A percentile compares a stretch with the other conserved stretches of the same genome.
These are phyloP conservation scores for Drosophila ambigua DNA, from an alignment of 1,140 invertebrate species.

Conservation along the genomic window DNA sequence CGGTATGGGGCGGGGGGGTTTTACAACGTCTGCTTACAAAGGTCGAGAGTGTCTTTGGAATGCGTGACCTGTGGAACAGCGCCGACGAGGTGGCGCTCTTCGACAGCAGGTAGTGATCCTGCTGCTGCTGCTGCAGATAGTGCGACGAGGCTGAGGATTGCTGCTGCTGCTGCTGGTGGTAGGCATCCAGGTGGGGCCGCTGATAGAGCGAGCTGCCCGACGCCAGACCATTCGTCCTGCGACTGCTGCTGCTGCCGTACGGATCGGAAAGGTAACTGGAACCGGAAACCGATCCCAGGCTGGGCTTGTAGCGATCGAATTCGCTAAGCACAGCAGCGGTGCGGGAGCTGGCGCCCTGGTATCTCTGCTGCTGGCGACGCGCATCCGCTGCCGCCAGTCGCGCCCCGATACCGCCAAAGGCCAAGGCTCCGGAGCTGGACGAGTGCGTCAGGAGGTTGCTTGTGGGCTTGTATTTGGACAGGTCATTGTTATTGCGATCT, in stretches of 20 bases:
- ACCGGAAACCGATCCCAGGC: slow-evolving; percentile 34
- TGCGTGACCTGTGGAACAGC: slow-evolving; percentile 83
- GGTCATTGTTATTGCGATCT: slow-evolving; percentile 78
- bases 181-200: slow-evolving; percentile 57
- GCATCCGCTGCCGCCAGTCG: slow-evolving; percentile 71
- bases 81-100: slow-evolving; percentile 82
- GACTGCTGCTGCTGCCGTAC: slow-evolving; percentile 48
- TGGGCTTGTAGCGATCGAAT: slow-evolving; percentile 67
- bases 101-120: slow-evolving; percentile 73
- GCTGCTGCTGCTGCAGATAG: slow-evolving; percentile 71
- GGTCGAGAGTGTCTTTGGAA: slow-evolving; percentile 84
- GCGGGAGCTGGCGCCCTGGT: slow-evolving; percentile 70
- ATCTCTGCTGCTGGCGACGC: slow-evolving; percentile 65
- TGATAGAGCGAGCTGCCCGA: slow-evolving; percentile 60
- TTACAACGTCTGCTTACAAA: slow-evolving; percentile 77
- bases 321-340: slow-evolving; percentile 77
- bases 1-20: background rate
- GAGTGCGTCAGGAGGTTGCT: slow-evolving; percentile 74
- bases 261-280: slow-evolving; percentile 67
- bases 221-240: slow-evolving; percentile 50
- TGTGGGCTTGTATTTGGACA: slow-evolving; percentile 72
- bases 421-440: slow-evolving; percentile 74
- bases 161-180: slow-evolving; percentile 59
- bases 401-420: slow-evolving; percentile 79
- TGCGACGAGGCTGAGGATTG: slow-evolving; percentile 55